Conservation (phyloP, 2,113 vertebrate species). For the Colaptes auratus region DNA sequence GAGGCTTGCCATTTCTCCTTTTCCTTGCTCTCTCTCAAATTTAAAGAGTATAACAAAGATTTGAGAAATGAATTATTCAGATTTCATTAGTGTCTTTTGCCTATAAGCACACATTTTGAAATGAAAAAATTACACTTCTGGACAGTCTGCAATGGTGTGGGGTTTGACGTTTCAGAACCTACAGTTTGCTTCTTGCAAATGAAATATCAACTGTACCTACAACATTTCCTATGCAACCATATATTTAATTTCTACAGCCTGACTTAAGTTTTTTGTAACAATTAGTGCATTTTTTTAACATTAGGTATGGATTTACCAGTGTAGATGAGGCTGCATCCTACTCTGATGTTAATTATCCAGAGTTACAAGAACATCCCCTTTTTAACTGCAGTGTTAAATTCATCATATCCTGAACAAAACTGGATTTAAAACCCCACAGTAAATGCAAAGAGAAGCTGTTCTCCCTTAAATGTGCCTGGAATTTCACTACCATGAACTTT, state of each 20-base stretch:
- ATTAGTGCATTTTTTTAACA: not conserved
- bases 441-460: not conserved
- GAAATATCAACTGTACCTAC: not conserved
- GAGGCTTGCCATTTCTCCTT: not conserved
- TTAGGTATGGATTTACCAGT: not conserved
- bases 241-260: not conserved
- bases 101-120: not conserved
- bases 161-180: constrained; percentile 11
- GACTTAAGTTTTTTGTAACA: not conserved
- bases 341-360: not conserved
- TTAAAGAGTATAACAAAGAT: not conserved
- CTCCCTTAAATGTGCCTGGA: not conserved
- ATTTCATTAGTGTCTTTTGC: not conserved
- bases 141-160: not conserved
- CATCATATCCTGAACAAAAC: not conserved
- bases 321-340: not conserved
- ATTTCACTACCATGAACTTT: not conserved
- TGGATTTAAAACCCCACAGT: not conserved
- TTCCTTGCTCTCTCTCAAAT: not conserved
- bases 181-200: not conserved
- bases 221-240: not conserved
- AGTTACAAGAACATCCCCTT: not conserved
- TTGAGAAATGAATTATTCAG: not conserved
- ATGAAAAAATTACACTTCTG: not conserved
- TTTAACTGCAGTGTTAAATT: not conserved